Percentiles rank a stretch among this genome's conserved stretches.
phyloP scores from a whole-genome alignment of 2,888 invertebrate genomes.

The Aplocera efformata region DNA sequence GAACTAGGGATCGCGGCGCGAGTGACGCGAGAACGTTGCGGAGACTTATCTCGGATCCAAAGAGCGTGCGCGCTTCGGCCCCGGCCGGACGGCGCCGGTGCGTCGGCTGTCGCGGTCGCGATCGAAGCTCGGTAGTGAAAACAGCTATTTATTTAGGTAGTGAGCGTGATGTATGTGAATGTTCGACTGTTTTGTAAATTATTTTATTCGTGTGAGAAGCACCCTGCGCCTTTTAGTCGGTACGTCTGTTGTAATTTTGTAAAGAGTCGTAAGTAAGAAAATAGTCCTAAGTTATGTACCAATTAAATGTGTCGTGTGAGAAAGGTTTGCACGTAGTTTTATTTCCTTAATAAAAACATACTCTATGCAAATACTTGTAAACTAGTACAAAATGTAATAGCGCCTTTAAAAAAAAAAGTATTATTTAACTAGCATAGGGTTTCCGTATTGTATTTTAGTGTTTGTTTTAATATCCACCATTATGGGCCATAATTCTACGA shows the following conservation, averaged over 20 bases:
- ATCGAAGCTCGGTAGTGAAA: constrained; percentile 70
- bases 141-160: constrained; percentile 78
- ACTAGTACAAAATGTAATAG: too few species aligned
- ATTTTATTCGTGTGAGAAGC: constrained; percentile 77
- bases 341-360: constrained; percentile 1
- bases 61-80: constrained; percentile 76
- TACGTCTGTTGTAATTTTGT: constrained; percentile 79
- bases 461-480: too few species aligned
- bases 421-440: too few species aligned
- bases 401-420: too few species aligned
- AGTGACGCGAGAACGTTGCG: constrained; percentile 71
- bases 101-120: constrained; percentile 68
- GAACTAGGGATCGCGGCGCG: constrained; percentile 73
- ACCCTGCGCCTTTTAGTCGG: constrained; percentile 74
- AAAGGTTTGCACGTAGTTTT: constrained; percentile 43
- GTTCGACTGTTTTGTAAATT: constrained; percentile 80
- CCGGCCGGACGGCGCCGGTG: constrained; percentile 65
- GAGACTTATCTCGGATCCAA: constrained; percentile 78
- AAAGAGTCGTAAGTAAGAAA: constrained; percentile 78
- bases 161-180: constrained; percentile 72
- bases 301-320: constrained; percentile 75
- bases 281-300: constrained; percentile 74
- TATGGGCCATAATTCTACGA: too few species aligned
- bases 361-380: too few species aligned
- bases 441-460: too few species aligned